These are phyloP conservation scores for Cremastinae sp. DNA, from an alignment of 2,888 invertebrate genomes.

Conservation along the genomic window DNA sequence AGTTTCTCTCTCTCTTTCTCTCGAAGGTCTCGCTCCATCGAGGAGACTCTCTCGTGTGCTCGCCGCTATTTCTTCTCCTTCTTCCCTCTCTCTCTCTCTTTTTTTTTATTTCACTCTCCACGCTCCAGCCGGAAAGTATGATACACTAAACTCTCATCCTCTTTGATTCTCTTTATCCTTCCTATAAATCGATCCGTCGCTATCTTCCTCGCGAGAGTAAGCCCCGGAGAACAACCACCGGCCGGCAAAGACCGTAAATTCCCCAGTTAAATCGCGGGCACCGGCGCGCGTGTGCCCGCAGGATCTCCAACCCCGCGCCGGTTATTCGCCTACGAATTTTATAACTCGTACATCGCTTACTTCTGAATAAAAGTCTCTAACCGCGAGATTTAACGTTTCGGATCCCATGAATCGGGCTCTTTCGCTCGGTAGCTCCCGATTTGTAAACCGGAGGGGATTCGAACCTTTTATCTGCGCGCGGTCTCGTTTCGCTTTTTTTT, in stretches of 20 bases:
- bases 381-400: neutral
- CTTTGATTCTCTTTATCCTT: too few species aligned
- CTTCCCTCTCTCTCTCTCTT: conserved; percentile 13
- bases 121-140: too few species aligned
- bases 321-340: too few species aligned
- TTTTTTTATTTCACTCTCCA: conserved; percentile 9
- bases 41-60: neutral
- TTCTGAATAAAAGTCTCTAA: conserved; percentile 27
- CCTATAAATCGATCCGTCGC: too few species aligned
- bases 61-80: conserved; percentile 37
- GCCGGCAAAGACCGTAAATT: conserved; percentile 55
- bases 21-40: conserved; percentile 34
- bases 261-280: conserved; percentile 59
- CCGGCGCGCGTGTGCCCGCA: conserved; percentile 10
- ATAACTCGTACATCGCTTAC: too few species aligned
- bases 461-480: too few species aligned
- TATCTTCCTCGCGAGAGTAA: conserved; percentile 7
- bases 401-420: too few species aligned
- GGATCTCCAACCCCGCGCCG: neutral
- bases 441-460: too few species aligned
- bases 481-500: too few species aligned
- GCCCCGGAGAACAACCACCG: conserved; percentile 26
- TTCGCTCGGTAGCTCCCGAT: too few species aligned
- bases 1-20: conserved; percentile 36
- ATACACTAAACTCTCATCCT: too few species aligned